Evolutionary conservation across 2,113 vertebrate species (phyloP), one percentile per base, ranked within the genome.

Genomic region (Microcebus tavaratra): DNA sequence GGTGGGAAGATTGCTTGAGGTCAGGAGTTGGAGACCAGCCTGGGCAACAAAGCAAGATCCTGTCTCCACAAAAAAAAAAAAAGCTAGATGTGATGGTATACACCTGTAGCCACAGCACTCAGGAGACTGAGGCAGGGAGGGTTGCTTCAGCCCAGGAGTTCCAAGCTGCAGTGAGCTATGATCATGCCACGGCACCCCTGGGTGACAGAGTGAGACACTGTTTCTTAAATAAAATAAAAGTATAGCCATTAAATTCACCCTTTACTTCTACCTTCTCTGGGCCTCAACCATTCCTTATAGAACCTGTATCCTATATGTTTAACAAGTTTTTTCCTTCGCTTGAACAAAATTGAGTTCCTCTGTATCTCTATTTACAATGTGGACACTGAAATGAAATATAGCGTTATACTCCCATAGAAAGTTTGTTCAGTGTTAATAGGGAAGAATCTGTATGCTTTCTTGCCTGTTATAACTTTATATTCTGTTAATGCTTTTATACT

Each of bases 391-490:
- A 73, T 88, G 8, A 65, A 94, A 13, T 79, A n/a, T 61, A 53
- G 42, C 39, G 73, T 7, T 65, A 21, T n/a, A 82, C 12, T 91
- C 48, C 73, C 45, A 68, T 29, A 15, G 67, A 87, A 88, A 90
- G 5, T 88, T 80, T 83, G 42, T 57, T 95, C 70, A 55, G 11
- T 78, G 5, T 65, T 89, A 48, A 75, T 79, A 80, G 10, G 25
- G 34, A 39, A 87, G 6, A 48, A 17, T 20, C 42, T 93, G 7
- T 79, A 89, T 42, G 1, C 5, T 1, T 84, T 42, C 50, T 89
- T 90, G 55, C 86, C 84, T 81, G 65, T 67, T 82, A 90, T 39
- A 93, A 93, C 91, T 93, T 88, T 48, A 90, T 20, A 93, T 29
- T 76, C 48, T 94, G 36, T 70, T 82, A 83, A 55, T 79, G 13